A percentile compares a stretch with the other conserved stretches of the same genome.
phyloP scores from a whole-genome alignment of 2,888 invertebrate genomes.

The Platerodrilus igneus region DNA sequence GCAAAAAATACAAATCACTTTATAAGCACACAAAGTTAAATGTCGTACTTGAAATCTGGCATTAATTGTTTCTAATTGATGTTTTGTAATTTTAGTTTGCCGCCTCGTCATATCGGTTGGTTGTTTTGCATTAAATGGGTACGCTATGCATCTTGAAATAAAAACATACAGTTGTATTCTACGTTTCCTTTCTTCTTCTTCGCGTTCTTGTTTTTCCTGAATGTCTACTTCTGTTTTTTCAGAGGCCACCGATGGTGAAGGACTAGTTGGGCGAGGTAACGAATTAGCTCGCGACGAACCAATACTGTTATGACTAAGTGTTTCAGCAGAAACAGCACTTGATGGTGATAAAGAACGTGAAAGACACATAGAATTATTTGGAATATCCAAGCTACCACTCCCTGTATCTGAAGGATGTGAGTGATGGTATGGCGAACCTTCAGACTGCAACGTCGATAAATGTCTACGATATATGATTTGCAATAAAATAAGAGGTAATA shows the following conservation, averaged over 20 bases:
- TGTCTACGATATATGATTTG: not conserved
- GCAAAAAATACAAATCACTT: slow-evolving; percentile 34
- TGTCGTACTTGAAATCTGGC: slow-evolving; percentile 94
- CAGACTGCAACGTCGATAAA: slow-evolving; percentile 39
- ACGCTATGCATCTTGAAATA: slow-evolving; percentile 94
- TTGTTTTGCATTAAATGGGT: slow-evolving; percentile 99
- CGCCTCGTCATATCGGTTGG: slow-evolving; percentile 96
- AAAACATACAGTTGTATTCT: slow-evolving; percentile 97
- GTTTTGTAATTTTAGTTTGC: slow-evolving; percentile 93
- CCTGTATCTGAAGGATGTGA: slow-evolving; percentile 41
- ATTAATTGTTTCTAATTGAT: slow-evolving; percentile 90
- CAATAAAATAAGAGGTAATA: no score
- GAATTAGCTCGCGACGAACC: slow-evolving; percentile 61
- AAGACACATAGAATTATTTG: slow-evolving; percentile 42
- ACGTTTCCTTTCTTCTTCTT: slow-evolving; percentile 93
- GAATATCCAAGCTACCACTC: slow-evolving; percentile 47
- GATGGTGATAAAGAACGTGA: slow-evolving; percentile 56
- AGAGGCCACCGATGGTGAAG: slow-evolving; percentile 86
- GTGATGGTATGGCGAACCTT: slow-evolving; percentile 46
- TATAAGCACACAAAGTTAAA: not conserved
- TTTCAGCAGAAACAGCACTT: slow-evolving; percentile 59
- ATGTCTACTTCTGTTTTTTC: slow-evolving; percentile 82
- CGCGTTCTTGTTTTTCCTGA: slow-evolving; percentile 88
- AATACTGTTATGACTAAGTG: slow-evolving; percentile 56
- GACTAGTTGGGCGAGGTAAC: slow-evolving; percentile 76